A percentile compares a stretch with the other conserved stretches of the same genome.
These are phyloP conservation scores for Drosophila seclusa DNA, from an alignment of 2,888 invertebrate species.

Conservation along the genomic window DNA sequence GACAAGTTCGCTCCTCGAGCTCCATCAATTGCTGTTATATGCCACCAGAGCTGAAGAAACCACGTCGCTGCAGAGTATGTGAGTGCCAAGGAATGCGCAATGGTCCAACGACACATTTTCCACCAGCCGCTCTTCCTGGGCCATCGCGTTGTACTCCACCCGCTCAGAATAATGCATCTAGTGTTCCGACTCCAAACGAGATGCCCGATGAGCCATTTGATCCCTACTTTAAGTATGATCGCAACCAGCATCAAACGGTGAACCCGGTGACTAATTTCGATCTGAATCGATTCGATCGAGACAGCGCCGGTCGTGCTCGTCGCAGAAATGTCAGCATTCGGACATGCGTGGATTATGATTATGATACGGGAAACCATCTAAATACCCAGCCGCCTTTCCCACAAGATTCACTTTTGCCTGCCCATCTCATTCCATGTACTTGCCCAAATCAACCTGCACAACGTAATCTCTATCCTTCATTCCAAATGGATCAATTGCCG, in stretches of 20 bases:
- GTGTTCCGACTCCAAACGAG: neutral
- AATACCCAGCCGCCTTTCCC: neutral
- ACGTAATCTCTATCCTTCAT: neutral
- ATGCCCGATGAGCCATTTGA: constrained; percentile 10
- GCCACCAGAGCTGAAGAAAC: neutral
- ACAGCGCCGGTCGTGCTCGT: constrained; percentile 22
- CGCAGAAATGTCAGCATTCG: constrained; percentile 57
- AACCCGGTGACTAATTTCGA: constrained; percentile 38
- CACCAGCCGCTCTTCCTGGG: neutral
- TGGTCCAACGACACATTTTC: neutral
- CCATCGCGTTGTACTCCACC: neutral
- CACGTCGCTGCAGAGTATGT: neutral
- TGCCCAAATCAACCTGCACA: neutral
- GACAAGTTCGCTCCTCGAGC: neutral
- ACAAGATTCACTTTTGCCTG: neutral
- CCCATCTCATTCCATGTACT: neutral
- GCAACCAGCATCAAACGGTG: neutral
- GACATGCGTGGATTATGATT: constrained; percentile 59
- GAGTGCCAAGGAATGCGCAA: neutral
- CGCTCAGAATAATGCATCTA: neutral
- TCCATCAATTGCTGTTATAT: constrained; percentile 8
- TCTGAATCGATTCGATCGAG: constrained; percentile 34
- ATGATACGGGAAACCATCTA: constrained; percentile 16
- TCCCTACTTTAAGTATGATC: constrained; percentile 26
- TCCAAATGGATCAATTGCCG: neutral